phyloP scores from a whole-genome alignment of 2,888 invertebrate species.

The Rugalucina vietnamica region DNA sequence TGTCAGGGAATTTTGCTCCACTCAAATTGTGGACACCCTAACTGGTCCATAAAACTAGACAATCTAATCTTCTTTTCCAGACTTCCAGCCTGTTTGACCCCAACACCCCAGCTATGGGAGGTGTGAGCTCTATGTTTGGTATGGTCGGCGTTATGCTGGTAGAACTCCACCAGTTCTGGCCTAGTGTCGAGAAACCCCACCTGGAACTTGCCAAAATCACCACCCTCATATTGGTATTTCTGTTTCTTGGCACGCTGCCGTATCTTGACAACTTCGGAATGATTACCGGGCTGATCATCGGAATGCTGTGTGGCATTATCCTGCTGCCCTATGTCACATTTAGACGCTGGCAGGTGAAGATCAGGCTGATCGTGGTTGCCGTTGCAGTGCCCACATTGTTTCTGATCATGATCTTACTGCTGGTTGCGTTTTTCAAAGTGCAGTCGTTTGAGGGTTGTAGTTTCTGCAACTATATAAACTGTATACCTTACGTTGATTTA shows the following conservation, averaged over 20 bases:
- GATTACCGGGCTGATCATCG: conserved; percentile 70
- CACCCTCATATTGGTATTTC: conserved; percentile 49
- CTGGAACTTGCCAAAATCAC: conserved; percentile 66
- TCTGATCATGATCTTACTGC: conserved; percentile 46
- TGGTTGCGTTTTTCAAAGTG: conserved; percentile 63
- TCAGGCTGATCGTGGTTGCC: conserved; percentile 57
- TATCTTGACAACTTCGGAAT: conserved; percentile 70
- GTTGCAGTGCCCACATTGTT: conserved; percentile 52
- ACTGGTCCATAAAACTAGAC: too few relatives aligned
- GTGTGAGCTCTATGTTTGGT: conserved; percentile 70
- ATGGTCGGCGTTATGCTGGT: conserved; percentile 70
- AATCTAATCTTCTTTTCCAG: conserved; percentile 58
- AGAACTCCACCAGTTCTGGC: conserved; percentile 77
- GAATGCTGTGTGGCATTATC: conserved; percentile 66
- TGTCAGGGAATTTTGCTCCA: too few relatives aligned
- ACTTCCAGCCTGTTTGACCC: conserved; percentile 68
- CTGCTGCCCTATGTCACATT: conserved; percentile 77
- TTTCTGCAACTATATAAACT: conserved; percentile 67
- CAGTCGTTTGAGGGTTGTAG: conserved; percentile 64
- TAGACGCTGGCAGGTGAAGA: conserved; percentile 58
- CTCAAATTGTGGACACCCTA: too few relatives aligned
- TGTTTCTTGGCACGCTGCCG: conserved; percentile 72
- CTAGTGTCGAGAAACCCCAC: conserved; percentile 61
- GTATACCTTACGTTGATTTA: conserved; percentile 66
- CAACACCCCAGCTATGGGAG: conserved; percentile 71